Evolutionary conservation across 1,140 invertebrate species (phyloP).

Genomic region (Cotesia glomerata): DNA sequence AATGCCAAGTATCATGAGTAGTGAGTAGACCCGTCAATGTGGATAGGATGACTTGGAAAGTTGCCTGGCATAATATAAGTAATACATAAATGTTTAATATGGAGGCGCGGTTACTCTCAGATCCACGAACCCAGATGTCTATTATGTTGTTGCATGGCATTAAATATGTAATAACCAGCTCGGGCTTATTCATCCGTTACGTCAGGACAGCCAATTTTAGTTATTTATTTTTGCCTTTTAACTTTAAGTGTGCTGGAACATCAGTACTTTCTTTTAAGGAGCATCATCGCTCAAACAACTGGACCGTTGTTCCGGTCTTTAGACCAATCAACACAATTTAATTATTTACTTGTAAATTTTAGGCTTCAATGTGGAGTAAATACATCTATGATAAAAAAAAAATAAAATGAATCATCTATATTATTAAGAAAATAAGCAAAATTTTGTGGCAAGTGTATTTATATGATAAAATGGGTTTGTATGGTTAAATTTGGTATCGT

Average conservation of each 20-base stretch:
- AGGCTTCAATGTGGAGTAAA: no score
- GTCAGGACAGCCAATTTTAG: constrained; percentile 1
- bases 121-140: constrained; percentile 14
- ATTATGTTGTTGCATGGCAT: background rate
- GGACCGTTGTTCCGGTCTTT: constrained; percentile 21
- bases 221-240: constrained; percentile 13
- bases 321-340: background rate
- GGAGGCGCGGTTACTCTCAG: constrained; percentile 5
- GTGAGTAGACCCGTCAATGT: background rate
- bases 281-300: constrained; percentile 22
- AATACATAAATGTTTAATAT: background rate
- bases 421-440: no score
- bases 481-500: no score
- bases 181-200: constrained; percentile 22
- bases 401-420: no score
- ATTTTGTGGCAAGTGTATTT: no score
- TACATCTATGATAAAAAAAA: no score
- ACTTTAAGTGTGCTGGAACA: background rate
- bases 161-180: background rate
- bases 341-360: no score
- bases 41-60: constrained; percentile 2
- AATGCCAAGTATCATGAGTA: background rate
- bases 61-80: background rate
- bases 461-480: no score
- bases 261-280: background rate